Evolutionary conservation across 2,797 vertebrate genomes (phyloP).

Genomic region (Esox lucius): DNA sequence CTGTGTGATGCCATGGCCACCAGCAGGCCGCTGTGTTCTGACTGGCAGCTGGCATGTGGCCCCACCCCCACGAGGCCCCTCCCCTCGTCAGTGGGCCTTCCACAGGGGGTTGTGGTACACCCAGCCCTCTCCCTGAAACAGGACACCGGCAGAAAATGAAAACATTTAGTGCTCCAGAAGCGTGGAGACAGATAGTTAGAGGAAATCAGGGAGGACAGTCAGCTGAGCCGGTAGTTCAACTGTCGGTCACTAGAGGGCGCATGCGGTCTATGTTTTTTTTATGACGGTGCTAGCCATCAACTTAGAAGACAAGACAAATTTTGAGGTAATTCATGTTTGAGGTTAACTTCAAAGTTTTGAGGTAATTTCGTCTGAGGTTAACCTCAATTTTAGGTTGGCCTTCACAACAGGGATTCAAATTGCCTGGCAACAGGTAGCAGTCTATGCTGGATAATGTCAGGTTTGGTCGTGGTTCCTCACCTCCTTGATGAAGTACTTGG

Average conservation of each 20-base stretch:
- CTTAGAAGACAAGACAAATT: neutral
- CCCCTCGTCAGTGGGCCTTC: constrained; percentile 81
- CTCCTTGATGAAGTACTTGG: constrained; percentile 90
- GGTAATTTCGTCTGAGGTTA: too few species aligned
- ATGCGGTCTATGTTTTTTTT: too few species aligned
- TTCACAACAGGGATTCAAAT: too few species aligned
- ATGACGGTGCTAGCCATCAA: too few species aligned
- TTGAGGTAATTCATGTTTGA: too few species aligned
- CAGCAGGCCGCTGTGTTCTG: constrained; percentile 22
- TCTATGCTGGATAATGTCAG: neutral
- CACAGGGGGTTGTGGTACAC: constrained; percentile 85
- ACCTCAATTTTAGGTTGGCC: neutral
- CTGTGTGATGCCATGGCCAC: constrained; percentile 20
- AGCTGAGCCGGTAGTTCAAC: too few species aligned
- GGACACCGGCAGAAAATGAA: neutral
- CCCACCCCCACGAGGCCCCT: neutral
- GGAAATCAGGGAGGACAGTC: neutral
- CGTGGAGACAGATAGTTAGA: neutral
- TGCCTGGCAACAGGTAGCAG: too few species aligned
- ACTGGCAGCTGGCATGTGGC: constrained; percentile 30
- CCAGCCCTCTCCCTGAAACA: constrained; percentile 86
- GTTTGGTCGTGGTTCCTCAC: constrained; percentile 39
- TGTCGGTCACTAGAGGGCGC: too few species aligned
- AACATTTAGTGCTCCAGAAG: neutral
- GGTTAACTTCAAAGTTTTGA: too few species aligned